Conservation (phyloP, 2,797 vertebrate species). For the Myotis vivesi region DNA sequence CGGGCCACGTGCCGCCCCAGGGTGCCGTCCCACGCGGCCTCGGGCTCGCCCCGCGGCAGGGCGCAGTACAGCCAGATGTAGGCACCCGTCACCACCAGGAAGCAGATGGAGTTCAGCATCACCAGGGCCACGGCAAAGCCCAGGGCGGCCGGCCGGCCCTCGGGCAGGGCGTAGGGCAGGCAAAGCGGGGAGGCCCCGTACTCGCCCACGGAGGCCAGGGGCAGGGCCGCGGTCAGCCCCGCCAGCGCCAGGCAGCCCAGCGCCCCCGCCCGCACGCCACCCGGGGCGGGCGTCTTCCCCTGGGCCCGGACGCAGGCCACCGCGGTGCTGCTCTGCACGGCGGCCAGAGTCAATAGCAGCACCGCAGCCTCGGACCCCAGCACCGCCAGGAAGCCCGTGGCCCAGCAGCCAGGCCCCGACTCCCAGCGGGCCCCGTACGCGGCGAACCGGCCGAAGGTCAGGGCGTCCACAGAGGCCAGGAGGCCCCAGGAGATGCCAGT, state of each 20-base stretch:
- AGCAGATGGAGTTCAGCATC: conserved; percentile 94
- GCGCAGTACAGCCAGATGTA: conserved; percentile 95
- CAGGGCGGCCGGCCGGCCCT: conserved; percentile 86
- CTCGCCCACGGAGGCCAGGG: conserved; percentile 90
- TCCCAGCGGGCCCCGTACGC: conserved; percentile 93
- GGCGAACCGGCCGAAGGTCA: conserved; percentile 92
- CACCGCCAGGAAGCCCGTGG: conserved; percentile 92
- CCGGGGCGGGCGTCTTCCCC: conserved; percentile 88
- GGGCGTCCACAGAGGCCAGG: conserved; percentile 89
- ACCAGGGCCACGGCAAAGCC: conserved; percentile 92
- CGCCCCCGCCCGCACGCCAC: conserved; percentile 86
- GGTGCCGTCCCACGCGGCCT: conserved; percentile 93
- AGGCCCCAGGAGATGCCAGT: conserved; percentile 92
- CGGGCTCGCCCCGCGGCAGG: conserved; percentile 90
- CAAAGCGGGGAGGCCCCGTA: conserved; percentile 94
- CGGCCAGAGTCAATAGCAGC: conserved; percentile 92
- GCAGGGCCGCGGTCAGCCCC: conserved; percentile 87
- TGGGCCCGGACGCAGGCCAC: conserved; percentile 89
- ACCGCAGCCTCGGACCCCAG: conserved; percentile 93
- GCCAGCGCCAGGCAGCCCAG: conserved; percentile 90
- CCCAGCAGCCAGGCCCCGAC: conserved; percentile 89
- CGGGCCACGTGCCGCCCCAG: conserved; percentile 97
- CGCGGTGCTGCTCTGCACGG: conserved; percentile 91
- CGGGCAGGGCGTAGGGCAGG: conserved; percentile 90
- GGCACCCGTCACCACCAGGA: conserved; percentile 92